These are phyloP conservation scores for Drosophila longiperda DNA, from an alignment of 2,888 invertebrate species.

Conservation along the genomic window DNA sequence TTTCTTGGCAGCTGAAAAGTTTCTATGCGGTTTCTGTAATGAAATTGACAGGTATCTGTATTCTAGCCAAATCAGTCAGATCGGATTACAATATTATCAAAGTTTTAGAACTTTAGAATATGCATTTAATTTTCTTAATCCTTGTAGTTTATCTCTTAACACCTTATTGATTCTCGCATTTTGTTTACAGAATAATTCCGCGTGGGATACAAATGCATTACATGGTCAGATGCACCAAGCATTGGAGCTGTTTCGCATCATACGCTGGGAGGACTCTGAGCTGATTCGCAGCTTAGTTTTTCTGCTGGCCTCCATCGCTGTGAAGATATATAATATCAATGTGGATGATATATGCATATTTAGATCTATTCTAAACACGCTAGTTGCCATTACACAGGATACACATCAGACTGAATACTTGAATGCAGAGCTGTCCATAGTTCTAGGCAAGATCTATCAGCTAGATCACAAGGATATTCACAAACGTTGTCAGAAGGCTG, in stretches of 20 bases:
- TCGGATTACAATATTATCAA: not conserved
- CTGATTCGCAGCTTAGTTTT: conserved; percentile 3
- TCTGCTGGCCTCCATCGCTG: conserved; percentile 19
- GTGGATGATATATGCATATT: conserved; percentile 57
- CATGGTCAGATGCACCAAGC: conserved; percentile 2
- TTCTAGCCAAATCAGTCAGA: not conserved
- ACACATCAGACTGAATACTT: not conserved
- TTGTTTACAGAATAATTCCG: conserved; percentile 5
- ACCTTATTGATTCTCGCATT: not conserved
- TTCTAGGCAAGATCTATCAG: conserved; percentile 6
- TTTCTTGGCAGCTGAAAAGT: not conserved
- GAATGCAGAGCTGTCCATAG: not conserved
- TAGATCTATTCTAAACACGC: conserved; percentile 33
- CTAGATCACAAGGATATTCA: conserved; percentile 23
- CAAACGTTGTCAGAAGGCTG: conserved; percentile 54
- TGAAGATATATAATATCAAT: not conserved
- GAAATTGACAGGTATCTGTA: not conserved
- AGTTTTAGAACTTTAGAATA: not conserved
- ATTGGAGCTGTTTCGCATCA: conserved; percentile 34
- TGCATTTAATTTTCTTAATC: not conserved
- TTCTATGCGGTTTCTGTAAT: not conserved
- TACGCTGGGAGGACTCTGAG: conserved; percentile 29
- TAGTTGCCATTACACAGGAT: conserved; percentile 40
- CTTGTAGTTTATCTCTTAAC: not conserved
- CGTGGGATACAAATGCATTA: conserved; percentile 8